A percentile compares a stretch with the other conserved stretches of the same genome.
phyloP scores from a whole-genome alignment of 2,797 vertebrate species.

The Necrosyrtes monachus region DNA sequence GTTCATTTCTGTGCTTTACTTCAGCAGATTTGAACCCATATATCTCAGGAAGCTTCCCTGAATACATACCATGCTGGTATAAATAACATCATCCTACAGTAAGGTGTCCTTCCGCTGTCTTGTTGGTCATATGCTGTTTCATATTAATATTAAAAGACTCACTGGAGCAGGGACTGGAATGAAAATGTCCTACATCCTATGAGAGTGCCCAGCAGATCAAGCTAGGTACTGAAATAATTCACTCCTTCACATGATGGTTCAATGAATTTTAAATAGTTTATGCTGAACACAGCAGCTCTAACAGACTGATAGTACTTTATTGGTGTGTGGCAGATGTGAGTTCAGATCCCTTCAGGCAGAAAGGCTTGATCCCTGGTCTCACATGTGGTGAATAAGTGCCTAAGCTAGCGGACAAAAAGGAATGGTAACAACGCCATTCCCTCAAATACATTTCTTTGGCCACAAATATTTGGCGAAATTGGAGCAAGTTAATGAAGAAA shows the following conservation, averaged over 20 bases:
- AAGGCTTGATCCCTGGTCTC: neutral
- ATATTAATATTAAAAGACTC: neutral
- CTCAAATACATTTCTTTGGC: neutral
- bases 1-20: neutral
- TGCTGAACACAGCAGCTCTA: neutral
- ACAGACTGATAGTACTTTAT: neutral
- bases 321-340: constrained; percentile 10
- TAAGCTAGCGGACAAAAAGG: neutral
- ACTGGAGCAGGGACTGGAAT: neutral
- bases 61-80: neutral
- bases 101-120: neutral
- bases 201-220: neutral
- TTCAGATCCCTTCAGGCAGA: constrained; percentile 31
- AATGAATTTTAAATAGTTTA: constrained; percentile 46
- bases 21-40: neutral
- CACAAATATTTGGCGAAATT: neutral
- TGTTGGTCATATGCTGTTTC: neutral
- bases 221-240: constrained; percentile 2
- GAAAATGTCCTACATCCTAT: neutral
- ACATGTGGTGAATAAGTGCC: neutral
- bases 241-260: neutral
- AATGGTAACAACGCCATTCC: neutral
- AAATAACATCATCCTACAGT: neutral
- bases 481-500: neutral
- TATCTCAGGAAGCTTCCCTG: neutral